Evolutionary conservation across 2,113 vertebrate species (phyloP).

Genomic region (Dinomys branickii): DNA sequence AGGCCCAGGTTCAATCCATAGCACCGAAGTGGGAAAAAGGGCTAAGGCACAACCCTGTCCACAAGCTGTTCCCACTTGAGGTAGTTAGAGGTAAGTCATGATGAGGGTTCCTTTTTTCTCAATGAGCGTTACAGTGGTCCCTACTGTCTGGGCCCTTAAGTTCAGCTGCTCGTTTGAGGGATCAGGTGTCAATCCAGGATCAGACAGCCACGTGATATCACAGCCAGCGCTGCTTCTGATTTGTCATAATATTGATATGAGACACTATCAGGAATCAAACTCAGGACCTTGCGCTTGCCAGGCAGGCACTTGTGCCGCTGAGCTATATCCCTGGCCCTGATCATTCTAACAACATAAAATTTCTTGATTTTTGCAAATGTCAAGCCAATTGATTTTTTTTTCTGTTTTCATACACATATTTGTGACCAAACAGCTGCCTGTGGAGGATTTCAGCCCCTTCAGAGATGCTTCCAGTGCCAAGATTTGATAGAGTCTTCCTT

Average conservation of each 20-base stretch:
- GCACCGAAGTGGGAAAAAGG: neutral
- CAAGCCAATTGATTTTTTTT: slow-evolving; percentile 17
- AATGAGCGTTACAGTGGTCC: neutral
- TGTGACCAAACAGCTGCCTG: neutral
- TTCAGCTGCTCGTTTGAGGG: slow-evolving; percentile 4
- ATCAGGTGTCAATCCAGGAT: neutral
- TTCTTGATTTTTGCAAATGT: slow-evolving; percentile 17
- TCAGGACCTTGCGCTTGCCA: too few relatives aligned
- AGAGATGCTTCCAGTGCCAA: neutral
- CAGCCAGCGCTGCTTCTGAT: neutral
- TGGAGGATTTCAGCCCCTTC: slow-evolving; percentile 20
- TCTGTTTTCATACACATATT: neutral
- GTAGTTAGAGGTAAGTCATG: neutral
- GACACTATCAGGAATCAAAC: too few relatives aligned
- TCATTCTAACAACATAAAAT: slow-evolving; percentile 33
- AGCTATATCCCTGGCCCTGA: too few relatives aligned
- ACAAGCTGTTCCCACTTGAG: neutral
- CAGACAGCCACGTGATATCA: neutral
- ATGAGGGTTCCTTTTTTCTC: neutral
- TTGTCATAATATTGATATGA: neutral
- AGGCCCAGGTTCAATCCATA: neutral
- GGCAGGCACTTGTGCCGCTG: too few relatives aligned
- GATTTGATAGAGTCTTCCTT: neutral
- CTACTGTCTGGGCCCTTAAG: neutral
- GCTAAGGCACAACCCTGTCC: neutral